A percentile compares a stretch with the other conserved stretches of the same genome.
Evolutionary conservation across 2,113 vertebrate genomes (phyloP).

Genomic region (Megaleporinus macrocephalus): DNA sequence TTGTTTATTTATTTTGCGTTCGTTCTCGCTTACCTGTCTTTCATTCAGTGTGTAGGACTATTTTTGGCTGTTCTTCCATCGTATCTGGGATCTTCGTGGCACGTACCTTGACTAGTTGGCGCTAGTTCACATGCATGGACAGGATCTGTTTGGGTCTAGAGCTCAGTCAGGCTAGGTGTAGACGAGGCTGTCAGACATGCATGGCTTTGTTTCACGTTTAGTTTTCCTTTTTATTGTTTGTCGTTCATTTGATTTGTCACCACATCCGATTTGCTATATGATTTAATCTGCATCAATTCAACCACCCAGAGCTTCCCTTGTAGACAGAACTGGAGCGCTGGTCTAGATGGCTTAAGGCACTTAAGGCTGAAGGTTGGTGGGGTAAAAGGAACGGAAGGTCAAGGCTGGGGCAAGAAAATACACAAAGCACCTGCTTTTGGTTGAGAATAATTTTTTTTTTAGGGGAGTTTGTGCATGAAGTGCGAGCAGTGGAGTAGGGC

Average conservation of each 20-base stretch:
- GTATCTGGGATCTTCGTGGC: conserved; percentile 3
- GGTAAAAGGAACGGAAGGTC: not conserved
- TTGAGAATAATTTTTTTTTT: too few species aligned
- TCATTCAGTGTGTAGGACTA: conserved; percentile 28
- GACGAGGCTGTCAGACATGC: conserved; percentile 18
- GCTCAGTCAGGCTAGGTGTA: not conserved
- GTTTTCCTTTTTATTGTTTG: not conserved
- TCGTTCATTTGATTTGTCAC: conserved; percentile 16
- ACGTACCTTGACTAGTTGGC: not conserved
- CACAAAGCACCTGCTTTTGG: not conserved
- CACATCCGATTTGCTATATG: conserved; percentile 27
- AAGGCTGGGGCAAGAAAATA: not conserved
- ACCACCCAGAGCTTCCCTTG: conserved; percentile 4
- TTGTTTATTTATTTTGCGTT: not conserved
- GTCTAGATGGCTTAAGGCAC: not conserved
- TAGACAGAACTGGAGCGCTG: not conserved
- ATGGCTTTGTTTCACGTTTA: conserved; percentile 32
- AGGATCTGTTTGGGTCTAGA: not conserved
- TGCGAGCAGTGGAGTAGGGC: too few species aligned
- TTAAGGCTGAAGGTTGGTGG: not conserved
- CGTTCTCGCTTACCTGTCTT: not conserved
- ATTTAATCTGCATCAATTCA: conserved; percentile 25
- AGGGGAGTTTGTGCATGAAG: too few species aligned
- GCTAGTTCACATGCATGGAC: not conserved
- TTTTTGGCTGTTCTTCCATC: not conserved